Conservation (phyloP, 2,888 invertebrate genomes). For the Watsonalla cultraria region DNA sequence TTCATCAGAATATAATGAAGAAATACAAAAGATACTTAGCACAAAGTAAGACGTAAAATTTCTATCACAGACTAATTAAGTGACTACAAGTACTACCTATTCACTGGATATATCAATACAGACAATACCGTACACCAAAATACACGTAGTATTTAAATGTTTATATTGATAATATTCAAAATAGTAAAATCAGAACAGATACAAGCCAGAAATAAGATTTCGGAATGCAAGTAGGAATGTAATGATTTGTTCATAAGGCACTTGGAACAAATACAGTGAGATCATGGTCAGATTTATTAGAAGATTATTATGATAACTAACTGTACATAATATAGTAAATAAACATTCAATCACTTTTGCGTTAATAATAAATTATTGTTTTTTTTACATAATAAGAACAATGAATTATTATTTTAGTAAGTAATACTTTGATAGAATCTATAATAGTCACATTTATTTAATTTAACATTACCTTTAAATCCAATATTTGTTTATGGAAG, state of each 20-base stretch:
- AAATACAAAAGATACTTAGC: slow-evolving; percentile 21
- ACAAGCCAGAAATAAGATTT: slow-evolving; percentile 6
- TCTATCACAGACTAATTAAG: slow-evolving; percentile 64
- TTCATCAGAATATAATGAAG: slow-evolving; percentile 33
- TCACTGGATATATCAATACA: slow-evolving; percentile 3
- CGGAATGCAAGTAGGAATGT: slow-evolving; percentile 66
- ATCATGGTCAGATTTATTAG: slow-evolving; percentile 41
- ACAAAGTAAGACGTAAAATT: slow-evolving; percentile 26
- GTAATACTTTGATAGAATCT: slow-evolving; percentile 51
- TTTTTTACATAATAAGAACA: slow-evolving; percentile 22
- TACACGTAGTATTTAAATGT: neutral
- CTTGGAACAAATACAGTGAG: slow-evolving; percentile 72
- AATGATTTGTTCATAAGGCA: slow-evolving; percentile 74
- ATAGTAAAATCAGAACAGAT: slow-evolving; percentile 1
- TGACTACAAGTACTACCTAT: slow-evolving; percentile 5
- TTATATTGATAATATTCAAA: slow-evolving; percentile 4
- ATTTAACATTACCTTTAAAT: slow-evolving; percentile 40
- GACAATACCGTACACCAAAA: neutral
- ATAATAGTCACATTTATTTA: slow-evolving; percentile 47
- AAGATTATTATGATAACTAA: slow-evolving; percentile 16
- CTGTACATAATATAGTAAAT: neutral
- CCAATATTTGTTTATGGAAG: neutral
- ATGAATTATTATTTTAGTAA: slow-evolving; percentile 57
- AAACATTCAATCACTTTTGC: neutral
- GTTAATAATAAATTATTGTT: slow-evolving; percentile 15